Conservation (phyloP, 2,888 invertebrate genomes). For the Netelia melanura region DNA sequence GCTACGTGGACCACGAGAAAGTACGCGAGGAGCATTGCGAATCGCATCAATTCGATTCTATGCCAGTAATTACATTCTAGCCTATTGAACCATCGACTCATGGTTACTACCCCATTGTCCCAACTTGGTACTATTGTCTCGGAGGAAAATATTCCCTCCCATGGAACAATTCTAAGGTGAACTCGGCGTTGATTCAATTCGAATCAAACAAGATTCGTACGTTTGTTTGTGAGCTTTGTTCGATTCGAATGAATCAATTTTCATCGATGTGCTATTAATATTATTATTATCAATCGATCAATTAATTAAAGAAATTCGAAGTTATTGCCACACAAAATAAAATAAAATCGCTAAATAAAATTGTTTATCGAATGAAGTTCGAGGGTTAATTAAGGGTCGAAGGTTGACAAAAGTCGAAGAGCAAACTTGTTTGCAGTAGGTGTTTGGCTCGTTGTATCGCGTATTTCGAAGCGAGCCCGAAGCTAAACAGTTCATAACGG, state of each 20-base stretch:
- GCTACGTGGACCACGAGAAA: neutral
- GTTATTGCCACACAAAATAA: too few species aligned
- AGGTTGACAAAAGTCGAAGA: neutral
- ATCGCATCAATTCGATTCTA: slow-evolving; percentile 7
- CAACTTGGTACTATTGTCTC: slow-evolving; percentile 3
- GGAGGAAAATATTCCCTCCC: slow-evolving; percentile 2
- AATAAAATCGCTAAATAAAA: too few species aligned
- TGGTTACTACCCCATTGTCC: neutral
- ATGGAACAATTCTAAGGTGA: neutral
- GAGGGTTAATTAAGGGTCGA: too few species aligned
- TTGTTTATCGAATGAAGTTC: too few species aligned
- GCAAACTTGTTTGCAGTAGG: neutral
- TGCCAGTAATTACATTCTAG: slow-evolving; percentile 11
- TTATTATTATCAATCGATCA: too few species aligned
- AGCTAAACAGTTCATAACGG: neutral
- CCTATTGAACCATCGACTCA: slow-evolving; percentile 11
- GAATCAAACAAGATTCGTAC: neutral
- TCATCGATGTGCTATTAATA: too few species aligned
- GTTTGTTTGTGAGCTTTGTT: neutral
- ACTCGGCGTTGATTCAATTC: neutral
- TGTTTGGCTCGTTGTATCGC: neutral
- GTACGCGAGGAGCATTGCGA: slow-evolving; percentile 1
- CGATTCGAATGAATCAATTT: neutral
- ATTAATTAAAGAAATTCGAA: too few species aligned
- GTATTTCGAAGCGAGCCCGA: neutral